These are phyloP conservation scores for Nyctalus aviator DNA, from an alignment of 2,797 vertebrate genomes.

Conservation along the genomic window DNA sequence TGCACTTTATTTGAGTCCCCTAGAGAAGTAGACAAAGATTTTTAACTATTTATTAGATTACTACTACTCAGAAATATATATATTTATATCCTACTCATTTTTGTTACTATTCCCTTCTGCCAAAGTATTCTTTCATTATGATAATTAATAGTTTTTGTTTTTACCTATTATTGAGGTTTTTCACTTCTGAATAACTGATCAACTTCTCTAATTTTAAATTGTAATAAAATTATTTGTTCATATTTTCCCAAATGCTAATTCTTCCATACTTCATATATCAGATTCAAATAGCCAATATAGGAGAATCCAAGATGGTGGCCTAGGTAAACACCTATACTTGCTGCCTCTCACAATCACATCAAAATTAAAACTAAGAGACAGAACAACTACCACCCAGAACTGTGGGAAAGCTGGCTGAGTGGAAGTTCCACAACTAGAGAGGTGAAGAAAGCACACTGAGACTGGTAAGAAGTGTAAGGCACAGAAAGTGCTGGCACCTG, in stretches of 20 bases:
- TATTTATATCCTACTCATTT: neutral
- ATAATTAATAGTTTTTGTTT: constrained; percentile 20
- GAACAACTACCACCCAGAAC: too few relatives aligned
- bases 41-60: constrained; percentile 29
- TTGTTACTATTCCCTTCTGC: constrained; percentile 10
- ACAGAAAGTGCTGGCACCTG: too few relatives aligned
- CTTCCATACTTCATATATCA: neutral
- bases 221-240: constrained; percentile 40
- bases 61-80: constrained; percentile 25
- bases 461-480: too few relatives aligned
- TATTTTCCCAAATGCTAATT: constrained; percentile 53
- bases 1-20: neutral
- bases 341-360: too few relatives aligned
- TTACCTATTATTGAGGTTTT: constrained; percentile 46
- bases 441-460: too few relatives aligned
- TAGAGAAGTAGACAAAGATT: constrained; percentile 42
- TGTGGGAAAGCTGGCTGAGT: too few relatives aligned
- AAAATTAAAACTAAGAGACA: too few relatives aligned
- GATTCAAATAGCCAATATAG: neutral
- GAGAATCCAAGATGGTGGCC: too few relatives aligned
- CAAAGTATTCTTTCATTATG: constrained; percentile 38
- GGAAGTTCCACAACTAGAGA: too few relatives aligned
- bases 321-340: too few relatives aligned
- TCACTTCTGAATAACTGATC: constrained; percentile 14
- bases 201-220: constrained; percentile 10